Base-by-base conservation (phyloP, 2,797 vertebrate species). In the Siniperca obscura region DNA sequence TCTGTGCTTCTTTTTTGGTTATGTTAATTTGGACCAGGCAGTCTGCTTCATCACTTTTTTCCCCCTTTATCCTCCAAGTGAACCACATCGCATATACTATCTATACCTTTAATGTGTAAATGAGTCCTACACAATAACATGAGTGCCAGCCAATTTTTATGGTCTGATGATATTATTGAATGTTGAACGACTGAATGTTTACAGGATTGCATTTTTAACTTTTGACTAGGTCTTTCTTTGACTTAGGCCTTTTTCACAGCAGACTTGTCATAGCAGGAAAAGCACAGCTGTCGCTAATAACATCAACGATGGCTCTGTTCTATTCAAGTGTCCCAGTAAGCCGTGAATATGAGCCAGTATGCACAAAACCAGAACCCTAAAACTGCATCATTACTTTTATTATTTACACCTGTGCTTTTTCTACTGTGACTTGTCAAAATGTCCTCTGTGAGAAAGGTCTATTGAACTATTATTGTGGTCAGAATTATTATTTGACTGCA, bases 71-170 rank as follows among this genome's bases (percentile, higher is more conserved):
- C 76, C 75, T 74, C 14, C 13, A 46, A 68, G 9, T 83, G 78
- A 87, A 85, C 81, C 59, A 27, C 67, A 59, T 80, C 56, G 50
- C 53, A 72, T 79, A 61, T 73, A 19, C 38, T n/a, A 34, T 81
- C 44, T 70, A 62, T 25, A 74, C 48, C 69, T 89, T 86, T 85
- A 77, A 81, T 78, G 57, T 85, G 75, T 61, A 84, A 83, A 85
- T 85, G 10, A 86, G 82, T 16, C 22, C 17, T 19, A 48, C 57
- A 38, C 22, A 62, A 34, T 12, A 79, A 36, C 59, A 61, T 42
- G 22, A 16, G 21, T 16, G 40, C 22, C 62, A 53, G 30, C 21
- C 50, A 42, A 1, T 60, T 71, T 27, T 53, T 16, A 40, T 70
- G 17, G 69, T 82, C 62, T 77, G 22, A 55, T 71, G 8, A 70